Base-by-base conservation (phyloP, 64 coral and sea anemone genomes). In the Montipora sp. region DNA sequence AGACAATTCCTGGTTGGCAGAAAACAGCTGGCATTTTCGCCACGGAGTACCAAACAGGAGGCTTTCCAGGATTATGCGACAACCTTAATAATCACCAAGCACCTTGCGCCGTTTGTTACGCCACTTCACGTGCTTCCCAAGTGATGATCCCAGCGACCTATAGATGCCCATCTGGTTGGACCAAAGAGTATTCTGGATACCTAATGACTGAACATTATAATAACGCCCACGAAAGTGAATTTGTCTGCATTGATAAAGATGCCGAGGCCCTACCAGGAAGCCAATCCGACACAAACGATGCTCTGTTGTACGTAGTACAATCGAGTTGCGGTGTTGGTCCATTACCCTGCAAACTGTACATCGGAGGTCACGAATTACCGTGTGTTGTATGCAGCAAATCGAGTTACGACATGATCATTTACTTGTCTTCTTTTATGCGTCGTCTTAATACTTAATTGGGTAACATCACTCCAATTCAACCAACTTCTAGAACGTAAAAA, bases 141-240 rank as follows among this genome's bases (percentile, higher is more conserved):
- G 7, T 93, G 15, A 79, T 93, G 91, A 93, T 93, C 46, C 91
- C 83, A 36, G 91, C 45, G 50, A 93, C 91, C 13, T 63, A 88
- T 74, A 73, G 51, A 75, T 93, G 91, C 20, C 91, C 91, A 0
- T 48, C 75, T 2, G 83, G 91, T 55, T 93, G 91, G 83, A 80
- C 57, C 43, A 79, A 76, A 22, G 91, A 93, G 75, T 93, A 93
- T 20, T 45, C 76, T 18, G 91, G 91, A 59, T 80, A 93, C 45
- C 46, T 93, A 0, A 93, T 93, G 91, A 80, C 91, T 0, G 60
- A 4, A 11, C 65, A 85, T 14, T 85, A 49, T 19, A 48, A 45
- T 8, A 61, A 85, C 24, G 47, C 48, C 9, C 89, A 91, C 43
- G 14, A 45, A 12, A 91, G 14, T 27, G 69, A 80, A 7, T 91